Evolutionary conservation across 2,888 invertebrate genomes (phyloP).

Genomic region (Cheilosia vulpina): DNA sequence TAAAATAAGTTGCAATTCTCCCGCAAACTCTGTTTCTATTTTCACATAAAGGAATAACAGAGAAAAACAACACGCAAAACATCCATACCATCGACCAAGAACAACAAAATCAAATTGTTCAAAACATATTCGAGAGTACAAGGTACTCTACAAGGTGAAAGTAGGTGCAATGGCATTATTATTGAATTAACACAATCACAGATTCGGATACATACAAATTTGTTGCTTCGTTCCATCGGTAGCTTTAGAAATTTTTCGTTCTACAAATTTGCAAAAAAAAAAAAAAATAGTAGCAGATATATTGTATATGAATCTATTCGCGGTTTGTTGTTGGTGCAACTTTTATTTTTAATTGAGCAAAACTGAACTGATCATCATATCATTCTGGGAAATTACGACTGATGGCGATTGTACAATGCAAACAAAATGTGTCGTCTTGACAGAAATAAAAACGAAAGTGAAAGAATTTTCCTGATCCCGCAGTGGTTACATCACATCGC

Average conservation of each 20-base stretch:
- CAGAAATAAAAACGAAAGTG: slow-evolving; percentile 27
- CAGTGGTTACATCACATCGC: slow-evolving; percentile 28
- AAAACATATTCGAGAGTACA: slow-evolving; percentile 28
- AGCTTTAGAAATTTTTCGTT: slow-evolving; percentile 22
- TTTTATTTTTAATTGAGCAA: slow-evolving; percentile 35
- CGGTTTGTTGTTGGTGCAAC: slow-evolving; percentile 13
- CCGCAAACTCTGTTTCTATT: no score
- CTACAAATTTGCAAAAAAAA: neutral
- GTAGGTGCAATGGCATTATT: slow-evolving; percentile 54
- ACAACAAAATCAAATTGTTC: slow-evolving; percentile 3
- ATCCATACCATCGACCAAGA: neutral
- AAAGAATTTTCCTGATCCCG: slow-evolving; percentile 36
- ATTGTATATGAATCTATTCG: neutral
- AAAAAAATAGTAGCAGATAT: neutral
- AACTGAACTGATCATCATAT: slow-evolving; percentile 24
- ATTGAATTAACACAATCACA: slow-evolving; percentile 20
- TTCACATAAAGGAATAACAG: neutral
- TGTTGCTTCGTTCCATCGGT: neutral
- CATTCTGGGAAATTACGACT: slow-evolving; percentile 41
- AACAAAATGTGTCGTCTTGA: neutral
- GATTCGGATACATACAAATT: neutral
- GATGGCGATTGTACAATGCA: neutral
- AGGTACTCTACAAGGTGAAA: slow-evolving; percentile 52
- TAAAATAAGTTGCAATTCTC: no score
- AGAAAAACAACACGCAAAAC: slow-evolving; percentile 5